Base-by-base conservation (phyloP, 2,797 vertebrate genomes). In the Setipinna tenuifilis region DNA sequence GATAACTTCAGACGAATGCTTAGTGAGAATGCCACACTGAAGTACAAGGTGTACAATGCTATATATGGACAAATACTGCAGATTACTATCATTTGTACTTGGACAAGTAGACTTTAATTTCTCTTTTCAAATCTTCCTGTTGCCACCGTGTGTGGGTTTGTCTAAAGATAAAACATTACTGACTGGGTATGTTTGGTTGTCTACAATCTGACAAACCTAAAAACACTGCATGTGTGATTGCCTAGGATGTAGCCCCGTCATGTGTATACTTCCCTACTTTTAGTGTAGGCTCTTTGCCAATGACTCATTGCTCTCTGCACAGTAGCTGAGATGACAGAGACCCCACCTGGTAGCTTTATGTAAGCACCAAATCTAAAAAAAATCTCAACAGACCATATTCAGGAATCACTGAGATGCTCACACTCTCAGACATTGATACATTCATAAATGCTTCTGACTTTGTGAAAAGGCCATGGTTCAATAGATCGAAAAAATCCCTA, bases 311-410 rank as follows among this genome's bases (percentile, higher is more conserved):
- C 35, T 82, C 78, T 54, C 46, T 65, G 65, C 31, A 50, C 46
- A 68, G 41, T 50, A 57, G 71, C 17, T 1, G 68, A 68, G 80
- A 54, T 71, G 44, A 50, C 80, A 82, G n/a, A 50, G 21, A 65
- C 54, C 57, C 35, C 75, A 54, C 28, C 80, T 85, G 84, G 59
- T 48, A 31, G 46, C 19, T 25, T 82, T 28, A 50, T 41, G 81
- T 31, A 61, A 81, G 35, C 44, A 65, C 21, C 16, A 81, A 68
- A 16, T 16, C 12, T 4, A 0, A 68, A 61, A 62, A 62, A 61
- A 62, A 62, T 41, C 35, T 41, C 35, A 41, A 41, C 2, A 41
- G 35, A 62, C 11, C 25, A 68, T 31, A 71, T 17, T 75, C 68
- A 71, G 28, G 12, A 71, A 31, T 71, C 28, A 19, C 9, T 54